phyloP scores from a whole-genome alignment of 2,888 invertebrate genomes.

The Heliconius charithonia region DNA sequence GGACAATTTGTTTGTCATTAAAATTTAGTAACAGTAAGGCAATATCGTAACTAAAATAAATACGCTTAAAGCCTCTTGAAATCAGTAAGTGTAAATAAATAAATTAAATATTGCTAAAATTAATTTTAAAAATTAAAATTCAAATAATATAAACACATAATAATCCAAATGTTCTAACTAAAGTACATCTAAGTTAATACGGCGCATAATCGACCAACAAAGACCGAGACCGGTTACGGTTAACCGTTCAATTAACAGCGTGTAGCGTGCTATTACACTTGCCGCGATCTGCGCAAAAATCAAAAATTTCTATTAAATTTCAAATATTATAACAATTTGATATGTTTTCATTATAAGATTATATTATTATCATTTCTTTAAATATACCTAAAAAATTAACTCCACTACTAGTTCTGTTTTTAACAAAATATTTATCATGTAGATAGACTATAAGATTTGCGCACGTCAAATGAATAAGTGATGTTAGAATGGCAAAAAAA shows the following conservation, averaged over 20 bases:
- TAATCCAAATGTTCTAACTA: too few species aligned
- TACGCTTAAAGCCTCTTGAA: neutral
- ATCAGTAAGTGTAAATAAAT: too few species aligned
- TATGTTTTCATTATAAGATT: neutral
- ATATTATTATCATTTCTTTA: neutral
- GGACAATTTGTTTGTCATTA: neutral
- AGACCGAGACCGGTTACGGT: constrained; percentile 59
- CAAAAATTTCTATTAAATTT: neutral
- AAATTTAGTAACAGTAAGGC: neutral
- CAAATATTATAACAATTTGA: neutral
- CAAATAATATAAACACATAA: neutral
- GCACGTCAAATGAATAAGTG: too few species aligned
- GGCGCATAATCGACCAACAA: constrained; percentile 62
- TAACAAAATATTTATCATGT: too few species aligned
- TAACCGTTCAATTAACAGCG: constrained; percentile 76
- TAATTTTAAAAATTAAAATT: neutral
- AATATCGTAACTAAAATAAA: neutral
- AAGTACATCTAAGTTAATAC: constrained; percentile 17
- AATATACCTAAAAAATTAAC: too few species aligned
- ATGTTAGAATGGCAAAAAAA: too few species aligned
- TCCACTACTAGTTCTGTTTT: too few species aligned
- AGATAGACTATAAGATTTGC: too few species aligned
- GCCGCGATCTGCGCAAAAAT: constrained; percentile 28
- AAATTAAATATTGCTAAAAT: neutral
- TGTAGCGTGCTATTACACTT: constrained; percentile 55